phyloP scores from a whole-genome alignment of 2,113 vertebrate genomes.

The Felis chaus region DNA sequence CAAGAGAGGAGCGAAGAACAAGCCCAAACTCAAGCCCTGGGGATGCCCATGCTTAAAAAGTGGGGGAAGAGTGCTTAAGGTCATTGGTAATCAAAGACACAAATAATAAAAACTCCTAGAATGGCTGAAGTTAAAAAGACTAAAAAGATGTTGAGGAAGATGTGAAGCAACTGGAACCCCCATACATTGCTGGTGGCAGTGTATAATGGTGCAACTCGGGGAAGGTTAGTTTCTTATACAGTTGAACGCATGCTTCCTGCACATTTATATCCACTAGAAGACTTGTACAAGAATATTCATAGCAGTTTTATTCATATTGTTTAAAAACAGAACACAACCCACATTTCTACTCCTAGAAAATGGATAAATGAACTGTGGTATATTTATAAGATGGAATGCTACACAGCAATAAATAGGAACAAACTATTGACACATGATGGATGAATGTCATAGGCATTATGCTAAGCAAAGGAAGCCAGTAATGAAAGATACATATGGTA shows the following conservation, averaged over 20 bases:
- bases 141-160: background rate
- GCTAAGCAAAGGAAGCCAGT: background rate
- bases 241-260: background rate
- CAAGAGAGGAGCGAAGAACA: background rate
- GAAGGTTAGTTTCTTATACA: background rate
- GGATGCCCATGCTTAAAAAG: background rate
- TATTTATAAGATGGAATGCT: background rate
- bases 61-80: background rate
- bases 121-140: slow-evolving; percentile 6
- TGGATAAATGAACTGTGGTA: background rate
- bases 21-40: background rate
- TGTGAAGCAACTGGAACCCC: background rate
- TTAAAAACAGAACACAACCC: background rate
- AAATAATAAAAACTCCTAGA: slow-evolving; percentile 22
- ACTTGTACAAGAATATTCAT: background rate
- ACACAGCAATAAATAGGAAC: background rate
- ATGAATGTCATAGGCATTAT: background rate
- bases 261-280: background rate
- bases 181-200: background rate
- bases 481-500: background rate
- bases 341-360: background rate
- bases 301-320: background rate
- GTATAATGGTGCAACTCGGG: background rate
- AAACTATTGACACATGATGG: background rate
- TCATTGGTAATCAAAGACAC: slow-evolving; percentile 14